These are phyloP conservation scores for Oxyscelio sp. DNA, from an alignment of 2,888 invertebrate species.

Conservation along the genomic window DNA sequence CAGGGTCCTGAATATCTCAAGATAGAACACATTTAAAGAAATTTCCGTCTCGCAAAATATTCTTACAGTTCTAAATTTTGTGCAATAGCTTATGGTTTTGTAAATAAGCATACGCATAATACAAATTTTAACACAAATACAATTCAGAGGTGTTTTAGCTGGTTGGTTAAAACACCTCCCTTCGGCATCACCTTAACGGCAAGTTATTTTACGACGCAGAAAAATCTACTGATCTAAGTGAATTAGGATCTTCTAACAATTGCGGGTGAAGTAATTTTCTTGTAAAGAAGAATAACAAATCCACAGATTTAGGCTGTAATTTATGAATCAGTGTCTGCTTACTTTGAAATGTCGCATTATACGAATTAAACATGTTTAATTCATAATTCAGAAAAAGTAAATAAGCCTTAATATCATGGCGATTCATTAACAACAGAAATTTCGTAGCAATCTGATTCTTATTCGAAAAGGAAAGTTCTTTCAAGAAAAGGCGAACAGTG, in stretches of 20 bases:
- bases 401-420: conserved; percentile 25
- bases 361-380: conserved; percentile 17
- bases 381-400: conserved; percentile 13
- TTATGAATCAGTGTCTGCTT: conserved; percentile 22
- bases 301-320: conserved; percentile 21
- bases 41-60: too few species aligned
- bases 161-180: too few species aligned
- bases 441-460: not conserved
- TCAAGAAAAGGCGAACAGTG: not conserved
- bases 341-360: conserved; percentile 37
- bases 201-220: not conserved
- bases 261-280: conserved; percentile 8
- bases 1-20: too few species aligned
- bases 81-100: too few species aligned
- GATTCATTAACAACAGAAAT: not conserved
- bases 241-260: not conserved
- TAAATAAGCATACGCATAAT: too few species aligned
- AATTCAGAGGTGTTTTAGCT: too few species aligned
- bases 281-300: conserved; percentile 14
- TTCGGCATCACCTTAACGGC: too few species aligned
- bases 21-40: too few species aligned
- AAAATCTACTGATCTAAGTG: conserved; percentile 3
- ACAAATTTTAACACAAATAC: too few species aligned
- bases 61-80: too few species aligned
- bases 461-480: conserved; percentile 1